These are phyloP conservation scores for Hestina assimilis DNA, from an alignment of 1,140 invertebrate genomes.

Conservation along the genomic window DNA sequence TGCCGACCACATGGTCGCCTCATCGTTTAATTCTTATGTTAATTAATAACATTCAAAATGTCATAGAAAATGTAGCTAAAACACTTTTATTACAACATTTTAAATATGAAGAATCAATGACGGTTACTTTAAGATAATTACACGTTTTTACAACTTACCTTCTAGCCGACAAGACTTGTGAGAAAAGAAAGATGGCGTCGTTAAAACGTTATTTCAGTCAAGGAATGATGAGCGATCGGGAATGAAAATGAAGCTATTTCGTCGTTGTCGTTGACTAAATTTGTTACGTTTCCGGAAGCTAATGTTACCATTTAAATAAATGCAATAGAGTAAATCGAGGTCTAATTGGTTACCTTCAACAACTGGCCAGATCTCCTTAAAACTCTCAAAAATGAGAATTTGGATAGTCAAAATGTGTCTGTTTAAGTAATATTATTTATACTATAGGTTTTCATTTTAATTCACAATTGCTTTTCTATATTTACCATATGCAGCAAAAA, in stretches of 20 bases:
- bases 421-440: no score
- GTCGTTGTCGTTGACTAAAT: conserved; percentile 10
- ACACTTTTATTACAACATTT: conserved; percentile 6
- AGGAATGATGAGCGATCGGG: conserved; percentile 32
- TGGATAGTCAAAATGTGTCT: no score
- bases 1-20: conserved; percentile 64
- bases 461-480: no score
- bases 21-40: conserved; percentile 13
- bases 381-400: no score
- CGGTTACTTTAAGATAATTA: conserved; percentile 28
- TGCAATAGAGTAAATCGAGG: no score
- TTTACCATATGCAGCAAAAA: no score
- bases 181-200: conserved; percentile 74
- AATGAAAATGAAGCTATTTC: conserved; percentile 35
- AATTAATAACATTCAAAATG: background rate
- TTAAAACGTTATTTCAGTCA: conserved; percentile 35
- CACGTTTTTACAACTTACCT: conserved; percentile 59
- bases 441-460: no score
- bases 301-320: conserved; percentile 6
- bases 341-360: no score
- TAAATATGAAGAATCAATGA: conserved; percentile 1
- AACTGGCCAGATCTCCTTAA: no score
- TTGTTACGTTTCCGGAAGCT: conserved; percentile 27
- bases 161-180: conserved; percentile 57
- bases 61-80: background rate